Evolutionary conservation across 92 coral and sea anemone species (phyloP).

Genomic region (Scolanthus callimorphus): DNA sequence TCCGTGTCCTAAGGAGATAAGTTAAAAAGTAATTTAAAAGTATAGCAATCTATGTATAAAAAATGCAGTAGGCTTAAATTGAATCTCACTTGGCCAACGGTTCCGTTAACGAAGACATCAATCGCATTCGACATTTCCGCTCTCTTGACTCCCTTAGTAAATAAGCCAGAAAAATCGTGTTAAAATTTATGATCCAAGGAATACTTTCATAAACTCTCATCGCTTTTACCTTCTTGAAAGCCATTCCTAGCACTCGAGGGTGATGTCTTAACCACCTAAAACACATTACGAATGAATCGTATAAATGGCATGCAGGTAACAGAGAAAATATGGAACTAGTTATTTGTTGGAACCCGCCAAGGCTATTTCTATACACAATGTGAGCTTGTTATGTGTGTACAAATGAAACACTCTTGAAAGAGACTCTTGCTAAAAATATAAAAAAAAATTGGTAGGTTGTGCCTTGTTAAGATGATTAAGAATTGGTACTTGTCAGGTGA

Average conservation of each 20-base stretch:
- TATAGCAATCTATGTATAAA: too few species aligned
- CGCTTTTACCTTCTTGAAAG: constrained; percentile 72
- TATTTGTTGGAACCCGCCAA: too few species aligned
- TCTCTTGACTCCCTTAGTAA: constrained; percentile 97
- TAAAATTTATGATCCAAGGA: neutral
- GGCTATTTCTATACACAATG: too few species aligned
- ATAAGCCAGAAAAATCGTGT: neutral
- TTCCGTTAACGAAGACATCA: constrained; percentile 93
- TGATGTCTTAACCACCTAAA: constrained; percentile 95
- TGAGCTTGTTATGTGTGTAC: too few species aligned
- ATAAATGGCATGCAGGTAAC: too few species aligned
- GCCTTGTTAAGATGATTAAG: too few species aligned
- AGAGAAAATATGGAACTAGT: too few species aligned
- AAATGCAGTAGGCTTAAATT: too few species aligned
- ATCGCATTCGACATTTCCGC: constrained; percentile 95
- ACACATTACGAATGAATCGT: too few species aligned
- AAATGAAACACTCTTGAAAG: too few species aligned
- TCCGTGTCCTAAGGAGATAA: constrained; percentile 71
- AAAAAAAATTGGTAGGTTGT: neutral
- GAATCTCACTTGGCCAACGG: constrained; percentile 92
- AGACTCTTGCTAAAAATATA: neutral
- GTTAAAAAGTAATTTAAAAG: too few species aligned
- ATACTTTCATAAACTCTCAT: neutral
- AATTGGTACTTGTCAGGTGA: too few species aligned
- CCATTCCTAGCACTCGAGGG: constrained; percentile 82